Evolutionary conservation across 2,113 vertebrate genomes (phyloP).

Genomic region (Sakesphorus luctuosus): DNA sequence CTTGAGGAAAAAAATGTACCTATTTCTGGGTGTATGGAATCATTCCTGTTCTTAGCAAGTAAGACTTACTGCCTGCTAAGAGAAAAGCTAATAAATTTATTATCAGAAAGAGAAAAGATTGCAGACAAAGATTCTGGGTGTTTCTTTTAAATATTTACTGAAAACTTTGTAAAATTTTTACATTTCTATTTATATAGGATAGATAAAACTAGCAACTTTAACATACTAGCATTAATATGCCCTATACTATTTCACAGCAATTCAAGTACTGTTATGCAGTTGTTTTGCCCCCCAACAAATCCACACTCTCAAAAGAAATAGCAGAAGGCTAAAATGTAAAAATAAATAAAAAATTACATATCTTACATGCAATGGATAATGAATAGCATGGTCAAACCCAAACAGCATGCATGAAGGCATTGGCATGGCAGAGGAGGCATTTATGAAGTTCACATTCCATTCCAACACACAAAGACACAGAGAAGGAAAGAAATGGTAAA

Average conservation of each 20-base stretch:
- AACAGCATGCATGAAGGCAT: slow-evolving; percentile 80
- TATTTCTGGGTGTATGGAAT: not conserved
- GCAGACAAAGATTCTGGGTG: not conserved
- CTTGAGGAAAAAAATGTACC: not conserved
- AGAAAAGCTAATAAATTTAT: not conserved
- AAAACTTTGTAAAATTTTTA: not conserved
- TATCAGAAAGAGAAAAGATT: not conserved
- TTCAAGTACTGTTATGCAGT: not conserved
- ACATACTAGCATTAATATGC: not conserved
- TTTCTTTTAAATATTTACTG: not conserved
- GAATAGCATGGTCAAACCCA: slow-evolving; percentile 80
- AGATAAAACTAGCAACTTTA: not conserved
- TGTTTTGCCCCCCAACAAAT: not conserved
- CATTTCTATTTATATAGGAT: not conserved
- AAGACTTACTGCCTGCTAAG: not conserved
- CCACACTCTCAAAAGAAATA: not conserved
- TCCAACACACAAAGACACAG: slow-evolving; percentile 75
- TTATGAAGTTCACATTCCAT: slow-evolving; percentile 77
- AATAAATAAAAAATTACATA: slow-evolving; percentile 49
- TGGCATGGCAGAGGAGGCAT: slow-evolving; percentile 74
- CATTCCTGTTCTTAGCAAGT: not conserved
- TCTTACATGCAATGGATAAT: slow-evolving; percentile 82
- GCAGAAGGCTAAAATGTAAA: slow-evolving; percentile 49
- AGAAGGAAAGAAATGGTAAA: slow-evolving; percentile 73
- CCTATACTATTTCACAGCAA: not conserved